phyloP scores from a whole-genome alignment of 2,888 invertebrate species.

The Latheticus oryzae region DNA sequence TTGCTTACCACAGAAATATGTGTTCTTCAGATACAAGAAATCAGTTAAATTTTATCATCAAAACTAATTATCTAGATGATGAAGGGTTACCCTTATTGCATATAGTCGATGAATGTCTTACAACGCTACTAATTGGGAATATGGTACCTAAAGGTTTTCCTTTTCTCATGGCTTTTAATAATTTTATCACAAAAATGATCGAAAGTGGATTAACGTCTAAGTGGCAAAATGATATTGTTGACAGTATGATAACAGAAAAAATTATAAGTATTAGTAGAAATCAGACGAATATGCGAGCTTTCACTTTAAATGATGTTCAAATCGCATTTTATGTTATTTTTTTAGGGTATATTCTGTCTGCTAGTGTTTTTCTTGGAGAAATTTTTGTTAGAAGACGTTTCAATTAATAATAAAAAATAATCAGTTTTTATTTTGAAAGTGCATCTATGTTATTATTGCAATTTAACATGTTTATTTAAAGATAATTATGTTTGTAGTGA shows the following conservation, averaged over 20 bases:
- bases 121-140: constrained; percentile 63
- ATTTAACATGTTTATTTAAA: neutral
- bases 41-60: constrained; percentile 56
- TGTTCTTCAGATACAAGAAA: constrained; percentile 56
- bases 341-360: neutral
- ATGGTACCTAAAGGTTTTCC: constrained; percentile 64
- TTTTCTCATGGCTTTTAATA: constrained; percentile 60
- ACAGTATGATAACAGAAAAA: constrained; percentile 12
- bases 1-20: constrained; percentile 39
- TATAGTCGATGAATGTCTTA: constrained; percentile 65
- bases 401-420: neutral
- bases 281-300: neutral
- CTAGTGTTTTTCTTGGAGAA: constrained; percentile 1
- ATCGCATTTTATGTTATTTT: constrained; percentile 11
- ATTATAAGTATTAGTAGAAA: constrained; percentile 1
- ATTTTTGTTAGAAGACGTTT: neutral
- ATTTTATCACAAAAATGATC: constrained; percentile 55
- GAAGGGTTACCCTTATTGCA: constrained; percentile 62
- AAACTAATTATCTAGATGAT: constrained; percentile 52
- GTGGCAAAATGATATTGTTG: constrained; percentile 61
- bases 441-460: neutral
- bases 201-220: constrained; percentile 62
- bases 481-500: neutral
- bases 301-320: constrained; percentile 16
- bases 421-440: neutral